Conservation (phyloP, 2,113 vertebrate genomes). For the Vidua macroura region DNA sequence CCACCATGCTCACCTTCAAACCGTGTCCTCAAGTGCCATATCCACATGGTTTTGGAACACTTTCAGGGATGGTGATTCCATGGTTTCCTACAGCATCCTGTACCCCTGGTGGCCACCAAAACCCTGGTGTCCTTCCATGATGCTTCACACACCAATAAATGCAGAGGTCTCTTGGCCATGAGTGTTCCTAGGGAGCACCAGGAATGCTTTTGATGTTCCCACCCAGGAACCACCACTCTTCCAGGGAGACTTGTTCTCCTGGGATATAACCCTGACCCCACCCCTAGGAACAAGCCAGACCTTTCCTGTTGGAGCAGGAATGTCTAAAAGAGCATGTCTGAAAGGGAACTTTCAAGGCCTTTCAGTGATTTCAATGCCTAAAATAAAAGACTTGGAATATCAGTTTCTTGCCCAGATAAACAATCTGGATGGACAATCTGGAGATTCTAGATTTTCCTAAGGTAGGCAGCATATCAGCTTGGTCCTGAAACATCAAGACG, state of each 20-base stretch:
- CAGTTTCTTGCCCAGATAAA: neutral
- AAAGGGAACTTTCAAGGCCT: neutral
- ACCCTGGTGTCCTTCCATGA: neutral
- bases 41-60: neutral
- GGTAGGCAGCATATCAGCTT: neutral
- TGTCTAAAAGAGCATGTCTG: accelerated
- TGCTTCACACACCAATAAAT: neutral
- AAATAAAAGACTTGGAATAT: neutral
- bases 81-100: accelerated
- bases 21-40: neutral
- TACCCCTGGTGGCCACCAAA: neutral
- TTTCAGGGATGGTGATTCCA: neutral
- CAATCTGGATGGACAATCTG: neutral
- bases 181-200: accelerated
- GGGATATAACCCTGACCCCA: neutral
- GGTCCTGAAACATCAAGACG: neutral
- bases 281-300: neutral
- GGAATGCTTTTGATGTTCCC: neutral
- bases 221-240: neutral
- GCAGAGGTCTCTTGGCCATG: neutral
- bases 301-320: neutral
- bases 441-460: neutral
- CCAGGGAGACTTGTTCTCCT: neutral
- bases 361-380: neutral
- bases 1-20: neutral